phyloP scores from a whole-genome alignment of 2,113 vertebrate genomes.

The Actenoides lindsayi region DNA sequence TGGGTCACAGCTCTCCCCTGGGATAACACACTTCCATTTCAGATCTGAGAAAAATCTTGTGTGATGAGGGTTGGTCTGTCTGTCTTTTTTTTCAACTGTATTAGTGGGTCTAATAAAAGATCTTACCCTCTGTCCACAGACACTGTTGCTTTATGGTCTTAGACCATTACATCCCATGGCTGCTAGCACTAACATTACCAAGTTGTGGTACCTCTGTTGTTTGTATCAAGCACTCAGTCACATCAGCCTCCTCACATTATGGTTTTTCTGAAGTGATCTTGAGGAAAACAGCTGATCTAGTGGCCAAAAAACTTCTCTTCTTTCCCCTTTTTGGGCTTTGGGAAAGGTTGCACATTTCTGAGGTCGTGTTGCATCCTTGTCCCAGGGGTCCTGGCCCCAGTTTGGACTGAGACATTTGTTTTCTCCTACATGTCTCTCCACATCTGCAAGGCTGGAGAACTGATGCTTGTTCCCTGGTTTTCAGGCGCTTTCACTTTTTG shows the following conservation, averaged over 20 bases:
- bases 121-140: neutral
- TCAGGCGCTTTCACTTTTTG: neutral
- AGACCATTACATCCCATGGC: fast-evolving
- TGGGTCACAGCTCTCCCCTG: neutral
- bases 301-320: neutral
- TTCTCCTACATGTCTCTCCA: neutral
- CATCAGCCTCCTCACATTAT: neutral
- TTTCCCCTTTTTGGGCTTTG: neutral
- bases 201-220: neutral
- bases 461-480: neutral
- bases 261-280: neutral
- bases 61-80: neutral
- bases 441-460: neutral
- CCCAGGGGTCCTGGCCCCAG: neutral
- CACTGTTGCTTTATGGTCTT: neutral
- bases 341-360: neutral
- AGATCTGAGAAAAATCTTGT: neutral
- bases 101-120: neutral
- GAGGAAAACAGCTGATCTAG: neutral
- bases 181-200: neutral
- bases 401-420: neutral
- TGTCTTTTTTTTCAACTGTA: neutral
- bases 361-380: neutral
- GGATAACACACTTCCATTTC: neutral
- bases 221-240: neutral